phyloP scores from a whole-genome alignment of 2,113 vertebrate genomes.

The Megaceryle maxima region DNA sequence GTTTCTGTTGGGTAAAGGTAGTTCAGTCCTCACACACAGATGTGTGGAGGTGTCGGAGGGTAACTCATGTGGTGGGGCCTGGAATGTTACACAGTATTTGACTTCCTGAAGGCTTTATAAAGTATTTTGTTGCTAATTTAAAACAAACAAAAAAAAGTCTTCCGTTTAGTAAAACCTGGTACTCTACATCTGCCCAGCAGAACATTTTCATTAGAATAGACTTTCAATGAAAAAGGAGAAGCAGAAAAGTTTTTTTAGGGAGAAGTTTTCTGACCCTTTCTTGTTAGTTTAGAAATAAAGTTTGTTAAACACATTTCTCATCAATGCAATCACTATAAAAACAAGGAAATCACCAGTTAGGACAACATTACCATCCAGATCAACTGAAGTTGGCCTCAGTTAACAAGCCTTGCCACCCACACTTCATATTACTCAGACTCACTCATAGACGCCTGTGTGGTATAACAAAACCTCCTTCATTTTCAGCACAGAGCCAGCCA shows the following conservation, averaged over 20 bases:
- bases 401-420: slow-evolving; percentile 26
- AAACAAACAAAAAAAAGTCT: neutral
- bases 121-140: neutral
- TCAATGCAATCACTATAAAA: slow-evolving; percentile 36
- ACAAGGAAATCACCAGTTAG: neutral
- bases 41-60: neutral
- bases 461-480: slow-evolving; percentile 15
- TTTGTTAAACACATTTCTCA: slow-evolving; percentile 63
- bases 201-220: neutral
- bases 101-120: neutral
- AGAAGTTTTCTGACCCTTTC: neutral
- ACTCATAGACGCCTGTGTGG: neutral
- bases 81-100: neutral
- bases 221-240: neutral
- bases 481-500: slow-evolving; percentile 33
- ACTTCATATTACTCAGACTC: neutral
- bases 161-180: neutral
- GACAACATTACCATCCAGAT: slow-evolving; percentile 6
- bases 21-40: neutral
- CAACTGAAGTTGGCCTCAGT: neutral
- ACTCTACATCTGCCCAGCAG: neutral
- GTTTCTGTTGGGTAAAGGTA: neutral
- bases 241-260: neutral
- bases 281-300: neutral
- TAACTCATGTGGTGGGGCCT: neutral